Base-by-base conservation (phyloP, 1,140 invertebrate species). In the Eupristina koningsbergeri region DNA sequence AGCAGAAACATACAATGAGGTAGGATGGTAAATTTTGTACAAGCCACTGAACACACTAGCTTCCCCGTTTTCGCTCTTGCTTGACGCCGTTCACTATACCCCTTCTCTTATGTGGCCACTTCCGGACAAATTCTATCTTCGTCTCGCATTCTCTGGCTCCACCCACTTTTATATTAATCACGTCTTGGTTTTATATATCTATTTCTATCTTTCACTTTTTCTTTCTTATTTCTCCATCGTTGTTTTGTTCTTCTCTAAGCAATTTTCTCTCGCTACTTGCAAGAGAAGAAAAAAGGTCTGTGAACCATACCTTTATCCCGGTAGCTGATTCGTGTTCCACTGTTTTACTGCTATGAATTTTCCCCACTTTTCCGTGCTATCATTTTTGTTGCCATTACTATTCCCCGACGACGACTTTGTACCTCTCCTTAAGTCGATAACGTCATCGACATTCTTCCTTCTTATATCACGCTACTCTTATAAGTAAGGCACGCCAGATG, bases 121-220 rank as follows among this genome's bases (percentile, higher is more conserved):
- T 91, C 91, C 90, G 90, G 89, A 89, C 89, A 88, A 85, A 85
- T 88, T 73, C 80, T 81, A 58, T 81, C 80, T 74, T 50, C 53
- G 69, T 61, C 39, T 64, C 41, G 31, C 73, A 6, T 45, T 47
- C 39, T 17, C 2, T 87, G 80, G 90, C 92, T 92, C 92, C 92
- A 90, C 92, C 92, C 90, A 92, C 92, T 92, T 92, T 92, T 92
- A 91, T 92, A 92, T 92, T 92, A 92, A 92, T 92, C 91, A 91
- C 91, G 91, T 92, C 91, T 92, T 91, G 88, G 90, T 88, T 29
- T 26, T 9, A 1, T 73, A 11, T 61, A 50, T 75, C 79, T 31
- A 39, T 71, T 50, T 39, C 78, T 80, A 64, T 53, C 64, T 47
- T 41, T 74, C 39, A 91, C 90, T 88, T 87, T 91, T 53, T 34